Conservation (phyloP, 2,113 vertebrate genomes). For the Odontophorus gujanensis region DNA sequence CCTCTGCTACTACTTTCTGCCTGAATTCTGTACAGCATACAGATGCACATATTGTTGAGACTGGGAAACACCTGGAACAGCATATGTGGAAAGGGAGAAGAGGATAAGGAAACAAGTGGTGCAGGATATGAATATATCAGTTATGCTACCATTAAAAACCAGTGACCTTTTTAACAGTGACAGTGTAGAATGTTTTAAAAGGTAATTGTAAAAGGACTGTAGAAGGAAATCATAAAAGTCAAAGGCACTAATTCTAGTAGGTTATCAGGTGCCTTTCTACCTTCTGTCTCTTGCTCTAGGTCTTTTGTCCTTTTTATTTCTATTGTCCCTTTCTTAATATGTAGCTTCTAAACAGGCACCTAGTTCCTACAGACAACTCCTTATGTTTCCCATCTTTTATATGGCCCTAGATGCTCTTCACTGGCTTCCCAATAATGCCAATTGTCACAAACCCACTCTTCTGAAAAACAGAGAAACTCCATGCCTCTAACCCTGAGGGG, state of each 20-base stretch:
- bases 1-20: not conserved
- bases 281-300: not conserved
- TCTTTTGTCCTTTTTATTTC: not conserved
- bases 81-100: not conserved
- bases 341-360: not conserved
- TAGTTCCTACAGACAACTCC: not conserved
- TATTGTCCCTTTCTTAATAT: not conserved
- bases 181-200: not conserved
- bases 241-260: not conserved
- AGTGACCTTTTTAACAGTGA: not conserved
- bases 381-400: not conserved
- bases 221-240: constrained; percentile 1
- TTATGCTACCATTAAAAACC: not conserved
- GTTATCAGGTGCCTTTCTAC: not conserved
- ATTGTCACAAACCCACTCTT: not conserved
- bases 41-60: not conserved
- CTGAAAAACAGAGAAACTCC: not conserved
- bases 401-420: not conserved
- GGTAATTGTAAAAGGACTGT: not conserved
- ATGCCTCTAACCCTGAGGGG: not conserved
- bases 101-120: not conserved
- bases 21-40: not conserved
- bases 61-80: not conserved
- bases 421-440: not conserved
- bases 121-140: not conserved